These are phyloP conservation scores for Reticulitermes lucifugus DNA, from an alignment of 2,888 invertebrate genomes.

Conservation along the genomic window DNA sequence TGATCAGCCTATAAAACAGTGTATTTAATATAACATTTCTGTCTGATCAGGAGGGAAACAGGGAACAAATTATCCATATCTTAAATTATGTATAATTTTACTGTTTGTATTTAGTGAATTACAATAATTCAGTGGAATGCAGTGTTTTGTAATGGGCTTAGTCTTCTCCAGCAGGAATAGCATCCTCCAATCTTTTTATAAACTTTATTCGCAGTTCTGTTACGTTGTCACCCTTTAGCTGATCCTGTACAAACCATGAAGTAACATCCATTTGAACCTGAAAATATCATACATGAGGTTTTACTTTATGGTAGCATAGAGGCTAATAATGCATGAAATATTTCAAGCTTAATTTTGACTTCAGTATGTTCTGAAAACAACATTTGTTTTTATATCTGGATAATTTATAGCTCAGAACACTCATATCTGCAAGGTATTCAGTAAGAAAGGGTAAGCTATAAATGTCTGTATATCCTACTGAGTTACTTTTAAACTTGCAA, in stretches of 20 bases:
- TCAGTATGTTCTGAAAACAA: too few relatives aligned
- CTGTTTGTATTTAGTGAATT: background rate
- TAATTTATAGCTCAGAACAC: too few relatives aligned
- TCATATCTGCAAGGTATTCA: too few relatives aligned
- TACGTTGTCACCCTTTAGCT: slow-evolving; percentile 91
- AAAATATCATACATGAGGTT: slow-evolving; percentile 44
- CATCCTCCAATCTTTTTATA: slow-evolving; percentile 94
- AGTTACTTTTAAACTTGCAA: too few relatives aligned
- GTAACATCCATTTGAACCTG: slow-evolving; percentile 91
- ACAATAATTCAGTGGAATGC: background rate
- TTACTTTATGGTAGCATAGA: too few relatives aligned
- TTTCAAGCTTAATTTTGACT: too few relatives aligned
- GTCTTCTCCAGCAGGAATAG: slow-evolving; percentile 98
- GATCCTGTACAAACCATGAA: slow-evolving; percentile 95
- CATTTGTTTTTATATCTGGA: too few relatives aligned
- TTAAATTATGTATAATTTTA: background rate
- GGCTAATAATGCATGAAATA: too few relatives aligned
- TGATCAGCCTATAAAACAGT: too few relatives aligned
- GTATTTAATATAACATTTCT: too few relatives aligned
- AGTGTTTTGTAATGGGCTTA: slow-evolving; percentile 65
- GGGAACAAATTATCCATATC: background rate
- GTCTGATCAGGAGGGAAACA: background rate
- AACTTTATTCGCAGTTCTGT: slow-evolving; percentile 97
- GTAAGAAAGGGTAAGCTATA: too few relatives aligned
- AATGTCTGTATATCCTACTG: too few relatives aligned